Base-by-base conservation (phyloP, 2,797 vertebrate species). In the Oryzias dopingdopingensis region DNA sequence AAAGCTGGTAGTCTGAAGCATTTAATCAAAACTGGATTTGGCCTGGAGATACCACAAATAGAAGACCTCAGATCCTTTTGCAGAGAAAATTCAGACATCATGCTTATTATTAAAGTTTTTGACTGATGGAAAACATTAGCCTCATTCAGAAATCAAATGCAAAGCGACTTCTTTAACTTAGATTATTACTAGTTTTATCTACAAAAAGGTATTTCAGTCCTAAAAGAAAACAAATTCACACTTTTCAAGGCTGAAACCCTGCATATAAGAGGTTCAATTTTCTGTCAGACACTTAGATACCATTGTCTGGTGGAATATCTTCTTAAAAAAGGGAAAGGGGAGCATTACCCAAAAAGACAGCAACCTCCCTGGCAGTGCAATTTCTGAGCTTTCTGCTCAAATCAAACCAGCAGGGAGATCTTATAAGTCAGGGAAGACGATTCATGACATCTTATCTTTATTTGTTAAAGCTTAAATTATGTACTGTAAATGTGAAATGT, bases 1-100 rank as follows among this genome's bases (percentile, higher is more conserved):
- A 62, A 12, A 14, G 18, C 29, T 52, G 57, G 65, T 14, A 6
- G 26, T 62, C 58, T 72, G 52, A 65, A 42, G 65, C 65, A 52
- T 66, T 80, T 74, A 77, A 81, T 85, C 61, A 77, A 77, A 81
- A 77, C 52, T 6, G 54, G 65, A 18, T 54, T 70, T 56, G 49
- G 49, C 45, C 52, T 46, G n/a, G 40, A n/a, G 18, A 70, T 37
- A 64, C 49, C 56, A 42, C 53, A 59, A 52, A 64, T 5, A 24
- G 42, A 55, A 56, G 32, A 37, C 32, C 32, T 2, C 10, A 37
- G 32, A 37, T 37, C 32, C 10, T 37, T 37, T 37, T 37, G 10
- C 10, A 10, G 32, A 12, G 32, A 3, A 37, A 37, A 37, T 37
- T 10, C 32, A 37, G 32, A 37, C 32, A 37, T 37, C 10, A 37